These are phyloP conservation scores for Drosophila tropicalis DNA, from an alignment of 1,140 invertebrate species.

Conservation along the genomic window DNA sequence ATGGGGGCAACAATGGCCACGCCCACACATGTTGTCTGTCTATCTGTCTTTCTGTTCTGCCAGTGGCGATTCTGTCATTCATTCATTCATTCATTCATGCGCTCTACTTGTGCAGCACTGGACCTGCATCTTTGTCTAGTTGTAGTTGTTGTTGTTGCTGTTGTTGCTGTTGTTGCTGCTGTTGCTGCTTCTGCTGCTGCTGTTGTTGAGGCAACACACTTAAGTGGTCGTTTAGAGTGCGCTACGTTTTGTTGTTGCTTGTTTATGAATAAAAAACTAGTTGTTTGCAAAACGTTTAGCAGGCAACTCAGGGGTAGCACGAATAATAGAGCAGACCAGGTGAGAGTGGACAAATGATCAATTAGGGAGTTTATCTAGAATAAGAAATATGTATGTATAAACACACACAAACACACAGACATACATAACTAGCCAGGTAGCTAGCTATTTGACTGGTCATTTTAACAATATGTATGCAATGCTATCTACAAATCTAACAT, in stretches of 20 bases:
- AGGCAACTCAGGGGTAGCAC: conserved; percentile 6
- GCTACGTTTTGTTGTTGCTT: conserved; percentile 66
- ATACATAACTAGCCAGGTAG: not conserved
- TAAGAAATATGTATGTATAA: not conserved
- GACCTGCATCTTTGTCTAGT: conserved; percentile 55
- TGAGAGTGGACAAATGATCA: not conserved
- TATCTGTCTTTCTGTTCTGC: conserved; percentile 41
- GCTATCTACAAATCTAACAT: too few species aligned
- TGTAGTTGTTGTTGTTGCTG: conserved; percentile 46
- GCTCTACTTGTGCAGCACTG: conserved; percentile 64
- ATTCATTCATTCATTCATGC: conserved; percentile 73
- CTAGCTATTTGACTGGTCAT: too few species aligned
- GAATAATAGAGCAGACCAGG: conserved; percentile 17
- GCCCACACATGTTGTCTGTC: conserved; percentile 57
- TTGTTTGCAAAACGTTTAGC: conserved; percentile 80
- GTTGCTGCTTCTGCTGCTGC: conserved; percentile 25
- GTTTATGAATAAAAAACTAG: conserved; percentile 81
- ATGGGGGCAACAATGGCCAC: conserved; percentile 67
- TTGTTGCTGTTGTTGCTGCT: conserved; percentile 5
- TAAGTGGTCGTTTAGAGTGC: conserved; percentile 77
- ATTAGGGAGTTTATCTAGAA: conserved; percentile 5
- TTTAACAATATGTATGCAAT: too few species aligned
- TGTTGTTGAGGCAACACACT: conserved; percentile 68
- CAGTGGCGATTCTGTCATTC: conserved; percentile 65
- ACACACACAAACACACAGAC: not conserved